Percentiles rank a stretch among this genome's conserved stretches.
phyloP scores from a whole-genome alignment of 2,888 invertebrate genomes.

The Dioctria linearis region DNA sequence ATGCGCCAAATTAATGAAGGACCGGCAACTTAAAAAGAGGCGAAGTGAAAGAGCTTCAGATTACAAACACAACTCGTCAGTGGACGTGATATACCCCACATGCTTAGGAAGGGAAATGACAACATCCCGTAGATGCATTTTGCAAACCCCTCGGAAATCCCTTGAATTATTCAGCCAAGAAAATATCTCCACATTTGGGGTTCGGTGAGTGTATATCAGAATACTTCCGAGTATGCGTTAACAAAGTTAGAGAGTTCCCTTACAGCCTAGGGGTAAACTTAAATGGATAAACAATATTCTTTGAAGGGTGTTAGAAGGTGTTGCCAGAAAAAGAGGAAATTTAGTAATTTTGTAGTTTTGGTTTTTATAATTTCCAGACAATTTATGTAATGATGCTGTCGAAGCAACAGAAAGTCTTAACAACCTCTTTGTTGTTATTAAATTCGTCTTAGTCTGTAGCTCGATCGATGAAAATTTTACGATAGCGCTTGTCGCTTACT shows the following conservation, averaged over 20 bases:
- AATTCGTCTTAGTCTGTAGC: no score
- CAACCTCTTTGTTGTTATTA: no score
- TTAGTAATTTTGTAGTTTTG: neutral
- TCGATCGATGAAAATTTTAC: no score
- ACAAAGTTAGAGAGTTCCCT: conserved; percentile 26
- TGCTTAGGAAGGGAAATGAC: conserved; percentile 4
- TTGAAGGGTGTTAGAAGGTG: conserved; percentile 40
- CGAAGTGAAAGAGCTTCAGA: neutral
- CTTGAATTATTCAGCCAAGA: conserved; percentile 47
- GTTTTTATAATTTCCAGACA: no score
- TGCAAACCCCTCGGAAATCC: conserved; percentile 25
- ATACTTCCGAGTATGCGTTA: conserved; percentile 44
- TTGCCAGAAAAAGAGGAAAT: conserved; percentile 18
- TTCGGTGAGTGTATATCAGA: neutral
- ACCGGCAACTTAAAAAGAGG: conserved; percentile 2
- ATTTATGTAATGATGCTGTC: no score
- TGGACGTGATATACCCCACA: neutral
- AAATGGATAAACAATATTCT: conserved; percentile 49
- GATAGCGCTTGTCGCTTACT: no score
- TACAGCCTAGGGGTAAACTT: conserved; percentile 30
- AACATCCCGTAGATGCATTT: conserved; percentile 27
- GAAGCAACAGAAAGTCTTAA: no score
- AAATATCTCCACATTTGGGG: conserved; percentile 28
- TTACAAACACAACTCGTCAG: neutral
- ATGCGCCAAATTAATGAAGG: conserved; percentile 44